These are phyloP conservation scores for Pungitius pungitius DNA, from an alignment of 2,113 vertebrate genomes.

Conservation along the genomic window DNA sequence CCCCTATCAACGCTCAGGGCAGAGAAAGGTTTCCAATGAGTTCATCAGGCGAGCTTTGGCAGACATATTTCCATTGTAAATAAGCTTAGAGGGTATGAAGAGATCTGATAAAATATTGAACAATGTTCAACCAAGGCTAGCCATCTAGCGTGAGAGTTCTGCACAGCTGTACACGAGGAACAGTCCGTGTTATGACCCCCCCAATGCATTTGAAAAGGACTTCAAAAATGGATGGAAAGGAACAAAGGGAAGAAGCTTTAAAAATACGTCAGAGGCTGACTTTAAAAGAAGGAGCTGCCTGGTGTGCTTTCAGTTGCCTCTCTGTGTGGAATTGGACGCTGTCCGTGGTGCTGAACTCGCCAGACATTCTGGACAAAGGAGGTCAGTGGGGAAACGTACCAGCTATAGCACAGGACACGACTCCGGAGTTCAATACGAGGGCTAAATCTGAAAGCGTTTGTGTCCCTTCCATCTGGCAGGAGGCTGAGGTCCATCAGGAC, in stretches of 20 bases:
- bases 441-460: neutral
- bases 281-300: slow-evolving; percentile 1
- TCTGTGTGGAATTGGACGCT: neutral
- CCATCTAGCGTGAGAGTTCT: neutral
- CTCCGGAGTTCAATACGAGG: neutral
- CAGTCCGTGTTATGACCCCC: neutral
- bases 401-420: slow-evolving; percentile 11
- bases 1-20: slow-evolving; percentile 17
- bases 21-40: slow-evolving; percentile 40
- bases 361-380: neutral
- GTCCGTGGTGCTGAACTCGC: slow-evolving; percentile 39
- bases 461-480: no score
- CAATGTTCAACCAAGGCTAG: neutral
- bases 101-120: neutral
- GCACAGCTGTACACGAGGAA: slow-evolving; percentile 5
- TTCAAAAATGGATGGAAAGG: neutral
- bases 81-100: neutral
- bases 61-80: slow-evolving; percentile 34
- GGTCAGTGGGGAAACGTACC: slow-evolving; percentile 3
- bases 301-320: neutral
- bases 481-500: no score
- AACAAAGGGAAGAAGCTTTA: neutral
- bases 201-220: neutral
- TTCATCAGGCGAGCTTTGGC: slow-evolving; percentile 15
- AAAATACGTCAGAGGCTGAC: neutral